phyloP scores from a whole-genome alignment of 2,888 invertebrate species.

The Calliphora vomitoria region DNA sequence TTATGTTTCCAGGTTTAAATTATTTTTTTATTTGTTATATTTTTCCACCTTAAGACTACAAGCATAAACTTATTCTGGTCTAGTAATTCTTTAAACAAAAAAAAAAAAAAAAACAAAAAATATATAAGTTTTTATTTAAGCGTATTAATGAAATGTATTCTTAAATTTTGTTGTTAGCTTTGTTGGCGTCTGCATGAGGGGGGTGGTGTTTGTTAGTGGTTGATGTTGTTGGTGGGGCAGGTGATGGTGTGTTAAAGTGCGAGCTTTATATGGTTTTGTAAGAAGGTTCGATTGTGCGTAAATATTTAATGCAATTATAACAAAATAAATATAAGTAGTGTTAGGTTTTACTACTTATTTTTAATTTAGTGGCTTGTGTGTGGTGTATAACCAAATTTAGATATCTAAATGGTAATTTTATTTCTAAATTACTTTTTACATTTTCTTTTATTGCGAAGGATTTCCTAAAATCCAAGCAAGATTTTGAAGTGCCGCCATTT shows the following conservation, averaged over 20 bases:
- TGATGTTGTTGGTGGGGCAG: background rate
- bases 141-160: slow-evolving; percentile 35
- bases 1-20: slow-evolving; percentile 37
- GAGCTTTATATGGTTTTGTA: slow-evolving; percentile 13
- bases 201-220: background rate
- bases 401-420: no score
- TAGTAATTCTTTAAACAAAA: slow-evolving; percentile 60
- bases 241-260: slow-evolving; percentile 18
- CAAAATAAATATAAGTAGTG: background rate
- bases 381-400: no score
- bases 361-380: no score
- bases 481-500: no score
- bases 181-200: slow-evolving; percentile 28
- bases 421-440: no score
- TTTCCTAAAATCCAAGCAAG: no score
- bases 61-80: slow-evolving; percentile 70
- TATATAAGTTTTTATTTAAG: slow-evolving; percentile 30
- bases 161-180: background rate
- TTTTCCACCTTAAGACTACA: slow-evolving; percentile 21
- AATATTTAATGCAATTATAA: slow-evolving; percentile 66
- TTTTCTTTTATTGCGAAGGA: no score
- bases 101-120: slow-evolving; percentile 38
- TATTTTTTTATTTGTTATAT: background rate
- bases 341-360: no score
- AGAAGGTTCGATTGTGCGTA: slow-evolving; percentile 67